phyloP scores from a whole-genome alignment of 2,797 vertebrate species.

The Cephalopachus bancanus region DNA sequence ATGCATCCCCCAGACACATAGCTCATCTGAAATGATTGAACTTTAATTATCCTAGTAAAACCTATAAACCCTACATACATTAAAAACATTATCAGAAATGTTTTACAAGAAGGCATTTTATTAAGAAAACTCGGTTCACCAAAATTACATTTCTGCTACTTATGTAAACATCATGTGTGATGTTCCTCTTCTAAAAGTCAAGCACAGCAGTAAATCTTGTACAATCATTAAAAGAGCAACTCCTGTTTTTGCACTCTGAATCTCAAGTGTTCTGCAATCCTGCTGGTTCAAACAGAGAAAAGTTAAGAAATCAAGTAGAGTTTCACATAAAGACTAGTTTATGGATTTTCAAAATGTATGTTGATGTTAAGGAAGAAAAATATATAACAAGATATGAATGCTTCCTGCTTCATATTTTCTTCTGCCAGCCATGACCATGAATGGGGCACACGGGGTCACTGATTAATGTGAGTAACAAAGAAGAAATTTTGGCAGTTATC shows the following conservation, averaged over 20 bases:
- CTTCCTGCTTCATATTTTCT: not conserved
- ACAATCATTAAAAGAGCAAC: slow-evolving; percentile 28
- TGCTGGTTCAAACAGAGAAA: slow-evolving; percentile 51
- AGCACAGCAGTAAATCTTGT: not conserved
- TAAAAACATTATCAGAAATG: slow-evolving; percentile 46
- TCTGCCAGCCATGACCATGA: not conserved
- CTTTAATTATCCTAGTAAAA: slow-evolving; percentile 26
- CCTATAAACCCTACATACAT: not conserved
- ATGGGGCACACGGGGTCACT: accelerated
- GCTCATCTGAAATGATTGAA: not conserved
- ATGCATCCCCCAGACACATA: not conserved
- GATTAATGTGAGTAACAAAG: not conserved
- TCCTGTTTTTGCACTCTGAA: not conserved
- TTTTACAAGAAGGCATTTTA: slow-evolving; percentile 58
- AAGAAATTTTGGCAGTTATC: not conserved
- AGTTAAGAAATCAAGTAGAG: slow-evolving; percentile 26
- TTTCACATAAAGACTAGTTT: not conserved
- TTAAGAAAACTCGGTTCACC: slow-evolving; percentile 55
- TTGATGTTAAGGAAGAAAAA: not conserved
- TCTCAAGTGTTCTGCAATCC: not conserved
- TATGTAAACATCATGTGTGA: not conserved
- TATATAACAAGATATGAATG: not conserved
- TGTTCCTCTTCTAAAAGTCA: slow-evolving; percentile 39
- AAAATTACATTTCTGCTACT: not conserved
- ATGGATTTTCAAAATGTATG: not conserved